Conservation (phyloP, 2,113 vertebrate genomes). For the Percopsis transmontana region DNA sequence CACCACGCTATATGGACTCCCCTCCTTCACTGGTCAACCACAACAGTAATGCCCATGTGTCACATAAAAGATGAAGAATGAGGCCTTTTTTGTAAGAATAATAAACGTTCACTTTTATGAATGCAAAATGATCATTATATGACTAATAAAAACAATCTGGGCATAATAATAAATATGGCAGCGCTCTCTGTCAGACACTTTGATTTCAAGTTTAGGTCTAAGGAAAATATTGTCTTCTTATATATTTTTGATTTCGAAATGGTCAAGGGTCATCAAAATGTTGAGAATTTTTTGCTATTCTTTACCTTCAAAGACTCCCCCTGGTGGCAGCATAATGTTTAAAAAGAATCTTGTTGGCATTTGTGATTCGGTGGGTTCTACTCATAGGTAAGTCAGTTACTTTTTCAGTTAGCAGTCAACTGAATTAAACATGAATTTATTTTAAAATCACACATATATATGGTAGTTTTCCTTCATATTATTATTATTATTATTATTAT, state of each 20-base stretch:
- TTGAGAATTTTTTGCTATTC: slow-evolving; percentile 3
- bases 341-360: not conserved
- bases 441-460: not conserved
- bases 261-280: too few relatives aligned
- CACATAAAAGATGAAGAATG: slow-evolving; percentile 32
- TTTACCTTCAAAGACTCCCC: slow-evolving; percentile 62
- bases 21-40: slow-evolving; percentile 46
- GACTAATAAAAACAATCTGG: slow-evolving; percentile 56
- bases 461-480: too few relatives aligned
- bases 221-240: slow-evolving; percentile 12
- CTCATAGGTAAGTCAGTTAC: not conserved
- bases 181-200: slow-evolving; percentile 24
- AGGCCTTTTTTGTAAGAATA: slow-evolving; percentile 29
- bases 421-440: not conserved
- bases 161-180: slow-evolving; percentile 29
- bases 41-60: slow-evolving; percentile 62
- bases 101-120: slow-evolving; percentile 37
- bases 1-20: slow-evolving; percentile 37
- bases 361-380: not conserved
- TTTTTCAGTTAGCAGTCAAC: not conserved
- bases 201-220: slow-evolving; percentile 39
- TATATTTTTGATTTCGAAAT: too few relatives aligned
- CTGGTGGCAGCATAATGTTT: slow-evolving; percentile 63
- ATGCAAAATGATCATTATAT: slow-evolving; percentile 30
- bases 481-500: not conserved